Conservation (phyloP, 2,797 vertebrate species). For the Phalanger gymnotis region DNA sequence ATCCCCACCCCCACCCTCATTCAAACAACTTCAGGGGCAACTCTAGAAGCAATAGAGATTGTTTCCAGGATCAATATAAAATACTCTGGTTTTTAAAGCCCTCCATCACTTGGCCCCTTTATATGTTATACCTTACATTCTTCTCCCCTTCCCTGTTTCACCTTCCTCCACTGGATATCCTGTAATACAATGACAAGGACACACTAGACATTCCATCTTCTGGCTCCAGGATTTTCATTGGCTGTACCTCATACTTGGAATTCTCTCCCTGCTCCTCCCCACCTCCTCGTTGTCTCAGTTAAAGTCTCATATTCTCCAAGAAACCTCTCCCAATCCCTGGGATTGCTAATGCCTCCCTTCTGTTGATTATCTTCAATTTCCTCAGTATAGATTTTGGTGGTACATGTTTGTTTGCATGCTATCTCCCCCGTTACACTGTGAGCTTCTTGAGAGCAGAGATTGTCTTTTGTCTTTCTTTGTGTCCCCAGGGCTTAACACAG, state of each 20-base stretch:
- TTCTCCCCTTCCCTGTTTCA: background rate
- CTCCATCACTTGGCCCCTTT: background rate
- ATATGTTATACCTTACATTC: background rate
- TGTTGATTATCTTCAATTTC: background rate
- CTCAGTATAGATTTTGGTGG: background rate
- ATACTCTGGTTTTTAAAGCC: background rate
- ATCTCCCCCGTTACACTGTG: background rate
- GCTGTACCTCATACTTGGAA: background rate
- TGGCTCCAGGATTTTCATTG: background rate
- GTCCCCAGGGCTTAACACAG: background rate
- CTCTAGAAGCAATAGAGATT: background rate
- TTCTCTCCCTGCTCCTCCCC: background rate
- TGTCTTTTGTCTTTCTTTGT: background rate
- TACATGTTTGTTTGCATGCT: background rate
- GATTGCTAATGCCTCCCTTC: background rate
- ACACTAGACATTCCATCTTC: background rate
- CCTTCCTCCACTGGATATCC: background rate
- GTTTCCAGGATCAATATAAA: background rate
- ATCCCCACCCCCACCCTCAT: background rate
- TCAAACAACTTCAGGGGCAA: background rate
- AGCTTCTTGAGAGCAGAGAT: background rate
- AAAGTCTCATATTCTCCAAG: background rate
- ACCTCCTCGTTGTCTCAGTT: background rate
- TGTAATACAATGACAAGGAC: background rate
- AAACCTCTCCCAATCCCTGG: background rate